Evolutionary conservation across 2,888 invertebrate genomes (phyloP).

Genomic region (Oegoconia quadripuncta): DNA sequence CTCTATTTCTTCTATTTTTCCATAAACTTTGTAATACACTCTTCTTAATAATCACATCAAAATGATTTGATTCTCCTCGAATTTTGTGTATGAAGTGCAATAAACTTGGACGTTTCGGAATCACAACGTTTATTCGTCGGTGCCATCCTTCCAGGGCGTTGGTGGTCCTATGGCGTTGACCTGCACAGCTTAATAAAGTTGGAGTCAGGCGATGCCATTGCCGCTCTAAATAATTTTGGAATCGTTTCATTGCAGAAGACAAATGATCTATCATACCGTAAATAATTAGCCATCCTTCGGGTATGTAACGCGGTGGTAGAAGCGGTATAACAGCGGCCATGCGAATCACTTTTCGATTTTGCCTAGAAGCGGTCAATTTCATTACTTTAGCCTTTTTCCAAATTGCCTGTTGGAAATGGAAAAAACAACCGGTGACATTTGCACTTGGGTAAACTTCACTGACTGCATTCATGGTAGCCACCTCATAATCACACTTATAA

Average conservation of each 20-base stretch:
- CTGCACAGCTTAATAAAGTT: constrained; percentile 7
- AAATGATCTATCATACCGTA: too few relatives aligned
- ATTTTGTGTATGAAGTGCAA: constrained; percentile 10
- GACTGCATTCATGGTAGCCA: constrained; percentile 9
- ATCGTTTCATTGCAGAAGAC: constrained; percentile 8
- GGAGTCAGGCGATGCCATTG: constrained; percentile 10
- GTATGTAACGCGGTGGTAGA: neutral
- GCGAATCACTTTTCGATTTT: neutral
- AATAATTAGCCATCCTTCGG: neutral
- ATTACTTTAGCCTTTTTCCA: constrained; percentile 4
- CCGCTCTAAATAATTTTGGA: constrained; percentile 7
- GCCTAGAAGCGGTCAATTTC: neutral
- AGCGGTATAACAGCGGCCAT: neutral
- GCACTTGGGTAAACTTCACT: constrained; percentile 2
- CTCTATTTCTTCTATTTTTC: constrained; percentile 6
- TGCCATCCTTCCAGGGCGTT: constrained; percentile 11
- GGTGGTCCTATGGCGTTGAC: constrained; percentile 9
- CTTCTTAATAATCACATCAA: constrained; percentile 7
- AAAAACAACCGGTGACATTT: constrained; percentile 8
- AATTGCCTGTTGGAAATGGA: constrained; percentile 9
- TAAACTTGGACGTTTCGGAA: constrained; percentile 6
- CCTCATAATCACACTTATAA: constrained; percentile 10
- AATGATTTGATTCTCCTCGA: constrained; percentile 5
- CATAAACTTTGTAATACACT: constrained; percentile 5
- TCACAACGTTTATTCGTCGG: constrained; percentile 9